phyloP scores from a whole-genome alignment of 1,140 invertebrate species.

The Sarcophaga bullata region DNA sequence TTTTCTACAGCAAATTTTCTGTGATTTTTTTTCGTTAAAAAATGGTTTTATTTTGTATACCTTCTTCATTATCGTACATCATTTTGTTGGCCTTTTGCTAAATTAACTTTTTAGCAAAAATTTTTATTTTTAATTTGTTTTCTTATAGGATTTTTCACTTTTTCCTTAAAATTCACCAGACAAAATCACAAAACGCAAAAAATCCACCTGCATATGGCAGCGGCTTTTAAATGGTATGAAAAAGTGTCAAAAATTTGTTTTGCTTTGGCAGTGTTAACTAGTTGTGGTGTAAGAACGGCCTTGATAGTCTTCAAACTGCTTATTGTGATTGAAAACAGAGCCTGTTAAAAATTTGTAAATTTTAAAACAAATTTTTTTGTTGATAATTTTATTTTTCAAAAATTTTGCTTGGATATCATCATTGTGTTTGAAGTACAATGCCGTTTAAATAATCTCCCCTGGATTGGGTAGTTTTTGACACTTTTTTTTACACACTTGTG shows the following conservation, averaged over 20 bases:
- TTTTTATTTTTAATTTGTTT: background rate
- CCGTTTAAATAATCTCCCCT: too few species aligned
- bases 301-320: too few species aligned
- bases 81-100: conserved; percentile 64
- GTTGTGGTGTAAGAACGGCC: too few species aligned
- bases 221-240: background rate
- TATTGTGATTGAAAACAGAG: too few species aligned
- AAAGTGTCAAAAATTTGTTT: conserved; percentile 13
- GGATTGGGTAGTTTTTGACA: too few species aligned
- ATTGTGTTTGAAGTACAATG: too few species aligned
- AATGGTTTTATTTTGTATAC: conserved; percentile 47
- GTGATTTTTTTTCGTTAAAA: background rate
- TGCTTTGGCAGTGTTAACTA: background rate
- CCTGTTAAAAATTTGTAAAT: too few species aligned
- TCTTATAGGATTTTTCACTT: background rate
- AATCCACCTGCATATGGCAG: conserved; percentile 4
- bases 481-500: too few species aligned
- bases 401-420: too few species aligned
- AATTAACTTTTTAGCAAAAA: background rate
- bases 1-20: conserved; percentile 13
- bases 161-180: conserved; percentile 20
- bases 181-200: background rate
- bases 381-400: too few species aligned
- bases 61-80: conserved; percentile 65
- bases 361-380: too few species aligned